Conservation (phyloP, 2,888 invertebrate species). For the Lycophotia porphyrea region DNA sequence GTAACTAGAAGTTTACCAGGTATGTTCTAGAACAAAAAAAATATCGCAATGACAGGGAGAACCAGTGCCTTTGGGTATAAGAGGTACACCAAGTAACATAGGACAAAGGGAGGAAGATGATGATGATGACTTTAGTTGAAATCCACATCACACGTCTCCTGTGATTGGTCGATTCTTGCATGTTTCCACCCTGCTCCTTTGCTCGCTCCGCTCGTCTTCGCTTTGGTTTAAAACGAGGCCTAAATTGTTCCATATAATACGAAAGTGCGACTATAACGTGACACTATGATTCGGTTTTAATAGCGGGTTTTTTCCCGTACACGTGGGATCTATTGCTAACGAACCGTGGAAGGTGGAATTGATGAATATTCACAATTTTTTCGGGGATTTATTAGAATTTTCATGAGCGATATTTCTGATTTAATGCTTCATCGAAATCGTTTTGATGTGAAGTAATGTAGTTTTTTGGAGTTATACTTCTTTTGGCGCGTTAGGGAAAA, state of each 20-base stretch:
- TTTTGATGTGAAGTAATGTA: conserved; percentile 2
- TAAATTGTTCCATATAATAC: conserved; percentile 56
- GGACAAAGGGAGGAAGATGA: no score
- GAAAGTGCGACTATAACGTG: conserved; percentile 43
- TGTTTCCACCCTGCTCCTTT: not conserved
- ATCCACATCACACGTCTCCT: not conserved
- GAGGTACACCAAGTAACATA: not conserved
- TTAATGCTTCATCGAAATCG: not conserved
- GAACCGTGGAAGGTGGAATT: conserved; percentile 28
- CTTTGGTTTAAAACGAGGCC: not conserved
- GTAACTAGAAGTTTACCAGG: no score
- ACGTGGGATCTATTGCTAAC: conserved; percentile 35
- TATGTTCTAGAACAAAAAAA: no score
- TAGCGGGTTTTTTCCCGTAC: conserved; percentile 35
- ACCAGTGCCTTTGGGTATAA: no score
- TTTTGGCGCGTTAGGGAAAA: no score
- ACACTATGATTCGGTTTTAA: conserved; percentile 44
- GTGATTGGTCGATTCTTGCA: no score
- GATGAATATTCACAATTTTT: conserved; percentile 14
- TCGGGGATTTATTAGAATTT: conserved; percentile 10
- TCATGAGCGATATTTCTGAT: not conserved
- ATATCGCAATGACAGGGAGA: no score
- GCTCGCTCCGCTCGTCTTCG: not conserved
- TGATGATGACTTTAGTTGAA: not conserved
- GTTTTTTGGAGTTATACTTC: no score